Base-by-base conservation (phyloP, 1,140 invertebrate species). In the Plectrocnemia conspersa region DNA sequence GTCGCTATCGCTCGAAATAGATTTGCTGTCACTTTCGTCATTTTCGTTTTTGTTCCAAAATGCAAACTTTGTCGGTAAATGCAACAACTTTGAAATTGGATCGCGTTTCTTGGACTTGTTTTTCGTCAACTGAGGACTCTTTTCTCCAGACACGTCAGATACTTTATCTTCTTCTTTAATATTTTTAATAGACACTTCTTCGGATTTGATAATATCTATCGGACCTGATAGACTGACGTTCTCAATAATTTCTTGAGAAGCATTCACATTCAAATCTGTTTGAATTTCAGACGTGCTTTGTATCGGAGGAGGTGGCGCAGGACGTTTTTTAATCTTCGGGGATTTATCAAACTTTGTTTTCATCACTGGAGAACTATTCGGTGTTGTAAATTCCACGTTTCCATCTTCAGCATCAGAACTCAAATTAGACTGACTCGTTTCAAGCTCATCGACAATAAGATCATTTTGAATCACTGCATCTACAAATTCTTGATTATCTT, bases 321-420 rank as follows among this genome's bases (percentile, higher is more conserved):
- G 74, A 38, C 62, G 56, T 64, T 76, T 76, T 4, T 72, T 73
- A 58, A 73, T 69, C 66, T 69, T 72, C 6, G 68, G 69, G 13
- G 18, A 23, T 64, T 68, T 73, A 4, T 58, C 41, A 4, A 59
- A 32, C 65, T 72, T 74, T 63, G 64, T 66, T 50, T 63, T 66
- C 49, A 50, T 59, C 57, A 68, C 69, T 10, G 74, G 74, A 1
- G 73, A 74, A 61, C 69, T 66, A 50, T 68, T 68, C 13, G 73
- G 74, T n/a, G 74, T 75, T n/a, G 67, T 69, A 58, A 72, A 76
- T 40, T 72, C 73, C 6, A 66, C 68, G 61, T 76, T 73, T 56
- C 71, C 68, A 50, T 49, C 41, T 35, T 57, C 45, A 19, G 33
- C 40, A 19, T 57, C 59, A 6, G 56, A 58, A 40, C 42, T 62